A percentile compares a stretch with the other conserved stretches of the same genome.
Conservation (phyloP, 23 tunicate genomes). For the Ciona savignyi region DNA sequence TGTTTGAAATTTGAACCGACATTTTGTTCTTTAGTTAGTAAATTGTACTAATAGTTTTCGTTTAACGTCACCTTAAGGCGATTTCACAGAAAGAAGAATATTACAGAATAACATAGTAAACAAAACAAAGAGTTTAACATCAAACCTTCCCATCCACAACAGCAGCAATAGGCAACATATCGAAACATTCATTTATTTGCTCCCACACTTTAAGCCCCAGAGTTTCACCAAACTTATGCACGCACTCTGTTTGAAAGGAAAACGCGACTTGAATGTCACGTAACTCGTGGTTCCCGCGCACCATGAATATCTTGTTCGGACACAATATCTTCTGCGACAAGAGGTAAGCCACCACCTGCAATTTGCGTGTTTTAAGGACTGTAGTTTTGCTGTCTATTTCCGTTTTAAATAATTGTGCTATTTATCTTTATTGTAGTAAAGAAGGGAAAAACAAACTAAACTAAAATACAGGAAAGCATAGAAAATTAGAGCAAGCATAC, state of each 20-base stretch:
- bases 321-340: constrained; percentile 80
- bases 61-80: too few relatives aligned
- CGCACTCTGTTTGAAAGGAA: constrained; percentile 84
- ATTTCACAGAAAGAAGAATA: too few relatives aligned
- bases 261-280: constrained; percentile 79
- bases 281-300: constrained; percentile 90
- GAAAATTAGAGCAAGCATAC: constrained; percentile 6
- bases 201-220: constrained; percentile 71
- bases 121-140: too few relatives aligned
- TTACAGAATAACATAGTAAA: too few relatives aligned
- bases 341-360: constrained; percentile 83
- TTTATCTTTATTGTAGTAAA: background rate
- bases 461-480: background rate
- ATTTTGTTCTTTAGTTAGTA: too few relatives aligned
- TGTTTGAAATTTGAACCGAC: too few relatives aligned
- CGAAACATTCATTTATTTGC: constrained; percentile 71
- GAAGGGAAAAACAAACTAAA: background rate
- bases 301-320: constrained; percentile 81
- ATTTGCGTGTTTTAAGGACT: background rate
- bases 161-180: constrained; percentile 79
- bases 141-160: constrained; percentile 79
- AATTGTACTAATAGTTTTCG: too few relatives aligned
- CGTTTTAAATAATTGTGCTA: too few relatives aligned
- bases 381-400: too few relatives aligned
- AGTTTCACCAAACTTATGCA: constrained; percentile 52